phyloP scores from a whole-genome alignment of 2,797 vertebrate genomes.

The Mormyrus proboscirostris region DNA sequence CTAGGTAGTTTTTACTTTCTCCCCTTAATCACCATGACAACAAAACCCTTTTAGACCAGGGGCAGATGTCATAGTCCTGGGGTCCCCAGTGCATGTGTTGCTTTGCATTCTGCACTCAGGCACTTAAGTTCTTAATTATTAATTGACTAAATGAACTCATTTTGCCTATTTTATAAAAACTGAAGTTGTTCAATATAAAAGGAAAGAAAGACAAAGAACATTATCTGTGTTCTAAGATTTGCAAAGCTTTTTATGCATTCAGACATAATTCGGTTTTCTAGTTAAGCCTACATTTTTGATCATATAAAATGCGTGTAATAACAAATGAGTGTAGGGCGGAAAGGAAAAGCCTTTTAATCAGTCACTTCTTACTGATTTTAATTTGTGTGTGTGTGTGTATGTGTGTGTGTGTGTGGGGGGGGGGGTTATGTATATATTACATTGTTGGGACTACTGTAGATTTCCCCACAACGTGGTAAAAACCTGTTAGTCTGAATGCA shows the following conservation, averaged over 20 bases:
- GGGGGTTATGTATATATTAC: neutral
- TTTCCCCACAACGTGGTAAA: neutral
- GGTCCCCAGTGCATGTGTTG: neutral
- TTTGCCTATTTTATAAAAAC: neutral
- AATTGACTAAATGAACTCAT: neutral
- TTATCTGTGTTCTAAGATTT: neutral
- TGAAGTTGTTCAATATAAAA: neutral
- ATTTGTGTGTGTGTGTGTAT: neutral
- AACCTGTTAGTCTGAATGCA: neutral
- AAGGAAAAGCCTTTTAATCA: neutral
- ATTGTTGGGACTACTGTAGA: neutral
- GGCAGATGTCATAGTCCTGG: neutral
- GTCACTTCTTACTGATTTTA: neutral
- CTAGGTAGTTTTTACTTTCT: neutral
- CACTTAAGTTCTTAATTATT: neutral
- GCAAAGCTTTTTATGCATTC: neutral
- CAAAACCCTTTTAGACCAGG: neutral
- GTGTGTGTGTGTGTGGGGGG: neutral
- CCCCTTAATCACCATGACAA: constrained; percentile 7
- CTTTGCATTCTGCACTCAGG: neutral
- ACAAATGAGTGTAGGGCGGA: neutral
- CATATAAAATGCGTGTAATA: neutral
- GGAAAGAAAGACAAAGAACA: neutral
- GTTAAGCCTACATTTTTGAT: neutral
- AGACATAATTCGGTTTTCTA: constrained; percentile 2